Base-by-base conservation (phyloP, 2,888 invertebrate genomes). In the Tenthredo scrophulariae region DNA sequence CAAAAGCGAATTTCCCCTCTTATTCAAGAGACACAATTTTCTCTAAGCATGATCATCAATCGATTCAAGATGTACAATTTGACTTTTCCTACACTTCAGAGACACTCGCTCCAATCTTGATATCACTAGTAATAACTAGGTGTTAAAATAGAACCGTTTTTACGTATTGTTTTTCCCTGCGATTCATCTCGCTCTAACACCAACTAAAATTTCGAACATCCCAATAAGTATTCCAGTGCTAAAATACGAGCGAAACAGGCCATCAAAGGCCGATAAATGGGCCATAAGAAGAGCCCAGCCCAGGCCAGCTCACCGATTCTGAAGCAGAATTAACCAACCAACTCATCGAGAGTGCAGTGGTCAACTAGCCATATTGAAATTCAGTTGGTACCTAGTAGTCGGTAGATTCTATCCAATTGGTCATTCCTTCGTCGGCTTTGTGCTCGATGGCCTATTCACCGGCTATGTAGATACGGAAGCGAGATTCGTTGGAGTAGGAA, bases 361-460 rank as follows among this genome's bases (percentile, higher is more conserved):
- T 26, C 83, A 46, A 65, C 18, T 83, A 10, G 43, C 26, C 29
- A 83, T 70, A 83, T 83, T 83, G 83, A 67, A 83, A 83, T 83
- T 67, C 67, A 70, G 67, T 50, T 46, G 40, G 80, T 62, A 67
- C 15, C 33, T 33, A 62, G 80, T 62, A 26, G 46, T n/a, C 83
- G 65, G 83, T 67, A n/a, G 67, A 83, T 83, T 50, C 67, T 33
- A 83, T 40, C 83, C 67, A 83, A 67, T 83, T 83, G 83, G 83
- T 70, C 83, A 83, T 83, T 83, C 83, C 83, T 83, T 83, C 67
- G 70, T 83, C 22, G 46, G 67, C 83, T 83, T 83, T 83, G 83
- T 83, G 29, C 37, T 70, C 83, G 83, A 83, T 83, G 70, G 83
- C 83, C 83, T 83, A 83, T 83, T 83, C 83, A 83, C 65, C 26